Percentiles rank a stretch among this genome's conserved stretches.
phyloP scores from a whole-genome alignment of 2,113 vertebrate genomes.

The Proteles cristata region DNA sequence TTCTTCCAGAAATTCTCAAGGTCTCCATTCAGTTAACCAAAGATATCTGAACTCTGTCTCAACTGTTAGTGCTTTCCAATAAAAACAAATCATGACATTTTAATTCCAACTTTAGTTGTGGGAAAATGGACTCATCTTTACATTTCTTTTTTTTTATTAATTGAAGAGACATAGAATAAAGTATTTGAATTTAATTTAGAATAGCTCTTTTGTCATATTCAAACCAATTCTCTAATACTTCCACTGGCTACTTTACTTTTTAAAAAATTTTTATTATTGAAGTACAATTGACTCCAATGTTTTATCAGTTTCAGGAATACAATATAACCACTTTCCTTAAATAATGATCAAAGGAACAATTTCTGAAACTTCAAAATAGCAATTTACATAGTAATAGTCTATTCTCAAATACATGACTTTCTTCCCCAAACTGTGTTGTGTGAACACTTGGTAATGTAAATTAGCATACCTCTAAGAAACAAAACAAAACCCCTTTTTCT shows the following conservation, averaged over 20 bases:
- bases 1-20: constrained; percentile 27
- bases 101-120: constrained; percentile 23
- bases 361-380: constrained; percentile 11
- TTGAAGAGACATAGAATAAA: neutral
- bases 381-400: neutral
- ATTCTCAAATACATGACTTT: neutral
- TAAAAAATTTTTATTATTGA: too few species aligned
- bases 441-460: neutral
- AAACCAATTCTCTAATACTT: constrained; percentile 33
- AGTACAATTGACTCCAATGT: too few species aligned
- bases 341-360: neutral
- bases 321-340: neutral
- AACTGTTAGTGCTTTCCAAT: constrained; percentile 38
- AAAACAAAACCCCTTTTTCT: neutral
- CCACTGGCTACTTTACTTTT: neutral
- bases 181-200: constrained; percentile 35
- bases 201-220: constrained; percentile 5
- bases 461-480: neutral
- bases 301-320: too few species aligned
- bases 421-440: neutral
- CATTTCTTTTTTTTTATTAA: neutral
- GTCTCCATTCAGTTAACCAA: neutral
- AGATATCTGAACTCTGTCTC: constrained; percentile 45
- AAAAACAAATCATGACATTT: constrained; percentile 61
- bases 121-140: constrained; percentile 40